phyloP scores from a whole-genome alignment of 2,113 vertebrate species.

The Cavia porcellus region DNA sequence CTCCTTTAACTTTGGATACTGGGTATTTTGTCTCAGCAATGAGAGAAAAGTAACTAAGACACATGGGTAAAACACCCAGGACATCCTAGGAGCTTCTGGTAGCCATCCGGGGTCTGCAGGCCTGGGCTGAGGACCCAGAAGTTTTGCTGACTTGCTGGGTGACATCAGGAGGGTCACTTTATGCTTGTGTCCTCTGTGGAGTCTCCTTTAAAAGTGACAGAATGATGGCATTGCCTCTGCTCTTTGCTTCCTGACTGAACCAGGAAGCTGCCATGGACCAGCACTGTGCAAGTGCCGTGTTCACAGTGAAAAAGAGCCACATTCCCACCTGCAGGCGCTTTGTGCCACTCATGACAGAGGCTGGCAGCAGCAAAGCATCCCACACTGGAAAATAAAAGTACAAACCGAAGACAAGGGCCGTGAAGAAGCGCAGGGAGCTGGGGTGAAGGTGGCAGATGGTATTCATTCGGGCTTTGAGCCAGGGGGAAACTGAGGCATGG shows the following conservation, averaged over 20 bases:
- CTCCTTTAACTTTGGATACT: background rate
- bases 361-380: background rate
- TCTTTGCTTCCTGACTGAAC: background rate
- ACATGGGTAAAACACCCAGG: too few relatives aligned
- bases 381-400: background rate
- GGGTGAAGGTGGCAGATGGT: background rate
- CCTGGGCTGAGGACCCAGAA: background rate
- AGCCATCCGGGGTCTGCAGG: background rate
- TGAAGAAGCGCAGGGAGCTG: background rate
- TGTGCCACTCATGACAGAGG: rapidly evolving
- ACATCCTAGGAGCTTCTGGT: background rate
- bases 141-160: background rate
- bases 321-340: background rate
- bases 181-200: background rate
- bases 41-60: background rate
- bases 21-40: background rate
- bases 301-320: background rate
- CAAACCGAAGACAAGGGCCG: background rate
- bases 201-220: background rate
- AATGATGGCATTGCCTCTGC: background rate
- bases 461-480: background rate
- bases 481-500: background rate
- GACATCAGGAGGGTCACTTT: background rate
- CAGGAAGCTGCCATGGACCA: background rate
- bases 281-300: background rate